These are phyloP conservation scores for Hirtodrosophila confusa DNA, from an alignment of 2,888 invertebrate genomes.

Conservation along the genomic window DNA sequence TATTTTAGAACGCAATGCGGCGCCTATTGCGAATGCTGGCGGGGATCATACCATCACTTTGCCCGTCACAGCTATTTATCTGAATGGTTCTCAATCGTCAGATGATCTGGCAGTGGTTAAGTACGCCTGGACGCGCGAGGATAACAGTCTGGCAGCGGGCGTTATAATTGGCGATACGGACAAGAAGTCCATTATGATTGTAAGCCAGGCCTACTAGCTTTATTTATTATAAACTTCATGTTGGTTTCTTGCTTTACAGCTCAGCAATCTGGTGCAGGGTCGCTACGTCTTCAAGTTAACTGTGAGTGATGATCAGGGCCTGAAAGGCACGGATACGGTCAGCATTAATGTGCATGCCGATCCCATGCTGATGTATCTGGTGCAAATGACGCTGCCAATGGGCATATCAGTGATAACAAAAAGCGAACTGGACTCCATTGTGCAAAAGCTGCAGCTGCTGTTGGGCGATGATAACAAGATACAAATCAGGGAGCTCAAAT, in stretches of 20 bases:
- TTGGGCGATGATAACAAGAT: constrained; percentile 90
- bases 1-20: constrained; percentile 92
- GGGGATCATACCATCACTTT: constrained; percentile 91
- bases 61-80: constrained; percentile 90
- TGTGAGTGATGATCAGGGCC: constrained; percentile 96
- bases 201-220: constrained; percentile 80
- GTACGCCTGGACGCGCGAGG: constrained; percentile 93
- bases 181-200: constrained; percentile 90
- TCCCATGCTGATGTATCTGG: constrained; percentile 89
- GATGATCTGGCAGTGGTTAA: constrained; percentile 94
- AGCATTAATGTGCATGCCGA: constrained; percentile 93
- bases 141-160: constrained; percentile 92
- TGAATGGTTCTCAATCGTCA: constrained; percentile 93
- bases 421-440: constrained; percentile 87
- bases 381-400: constrained; percentile 92
- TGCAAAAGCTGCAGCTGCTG: constrained; percentile 89
- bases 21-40: constrained; percentile 95
- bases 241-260: constrained; percentile 82
- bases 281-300: constrained; percentile 94
- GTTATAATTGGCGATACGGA: constrained; percentile 91
- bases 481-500: constrained; percentile 86
- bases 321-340: constrained; percentile 92
- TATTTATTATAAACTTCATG: not conserved
- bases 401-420: constrained; percentile 89
- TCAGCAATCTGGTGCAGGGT: constrained; percentile 93